These are phyloP conservation scores for Suillia variegata DNA, from an alignment of 2,888 invertebrate genomes.

Conservation along the genomic window DNA sequence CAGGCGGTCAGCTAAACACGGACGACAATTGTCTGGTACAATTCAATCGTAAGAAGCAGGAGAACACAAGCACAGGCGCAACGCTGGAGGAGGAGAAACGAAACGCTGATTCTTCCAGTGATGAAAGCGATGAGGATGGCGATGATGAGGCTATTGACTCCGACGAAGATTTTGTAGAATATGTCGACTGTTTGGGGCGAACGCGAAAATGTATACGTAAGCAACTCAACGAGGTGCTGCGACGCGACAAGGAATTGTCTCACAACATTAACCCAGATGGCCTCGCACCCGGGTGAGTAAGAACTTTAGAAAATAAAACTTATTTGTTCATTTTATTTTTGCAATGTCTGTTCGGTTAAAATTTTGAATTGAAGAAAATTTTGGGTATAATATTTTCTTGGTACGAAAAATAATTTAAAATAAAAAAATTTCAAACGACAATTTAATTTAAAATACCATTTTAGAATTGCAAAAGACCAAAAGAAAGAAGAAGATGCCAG, in stretches of 20 bases:
- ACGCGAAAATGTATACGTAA: slow-evolving; percentile 81
- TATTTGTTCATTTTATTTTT: too few species aligned
- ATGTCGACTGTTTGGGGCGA: slow-evolving; percentile 85
- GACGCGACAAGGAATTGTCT: slow-evolving; percentile 66
- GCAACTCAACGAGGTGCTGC: slow-evolving; percentile 73
- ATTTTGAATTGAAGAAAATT: too few species aligned
- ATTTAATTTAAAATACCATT: too few species aligned
- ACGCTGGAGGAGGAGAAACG: slow-evolving; percentile 18
- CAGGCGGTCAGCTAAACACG: slow-evolving; percentile 55
- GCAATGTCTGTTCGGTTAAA: too few species aligned
- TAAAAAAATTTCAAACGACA: too few species aligned
- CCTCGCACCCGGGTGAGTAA: too few species aligned
- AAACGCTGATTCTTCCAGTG: slow-evolving; percentile 27
- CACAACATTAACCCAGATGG: too few species aligned
- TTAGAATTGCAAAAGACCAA: too few species aligned
- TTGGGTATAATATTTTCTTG: too few species aligned
- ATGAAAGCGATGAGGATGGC: slow-evolving; percentile 60
- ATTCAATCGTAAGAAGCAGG: slow-evolving; percentile 60
- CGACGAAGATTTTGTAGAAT: slow-evolving; percentile 80
- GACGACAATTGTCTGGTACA: slow-evolving; percentile 60
- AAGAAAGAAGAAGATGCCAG: too few species aligned
- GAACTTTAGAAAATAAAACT: too few species aligned
- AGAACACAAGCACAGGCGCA: slow-evolving; percentile 43
- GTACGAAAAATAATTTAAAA: too few species aligned
- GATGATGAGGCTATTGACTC: slow-evolving; percentile 62